Percentiles rank a stretch among this genome's conserved stretches.
Conservation (phyloP, 2,888 invertebrate species). For the Hemistola chrysoprasaria region DNA sequence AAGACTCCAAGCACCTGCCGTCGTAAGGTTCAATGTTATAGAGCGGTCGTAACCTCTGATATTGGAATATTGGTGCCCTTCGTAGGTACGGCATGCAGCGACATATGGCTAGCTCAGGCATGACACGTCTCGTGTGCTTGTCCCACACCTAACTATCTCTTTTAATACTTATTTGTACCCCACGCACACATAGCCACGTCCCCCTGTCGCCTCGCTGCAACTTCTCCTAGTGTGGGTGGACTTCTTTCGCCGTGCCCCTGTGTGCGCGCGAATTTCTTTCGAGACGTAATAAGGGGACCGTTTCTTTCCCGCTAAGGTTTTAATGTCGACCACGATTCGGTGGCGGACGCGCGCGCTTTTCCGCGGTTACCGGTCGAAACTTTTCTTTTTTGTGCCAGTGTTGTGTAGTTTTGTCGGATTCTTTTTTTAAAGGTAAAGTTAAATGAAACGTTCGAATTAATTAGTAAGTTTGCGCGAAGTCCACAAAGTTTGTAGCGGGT, state of each 20-base stretch:
- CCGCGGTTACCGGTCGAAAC: slow-evolving; percentile 67
- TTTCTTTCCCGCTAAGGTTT: slow-evolving; percentile 82
- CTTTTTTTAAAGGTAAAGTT: slow-evolving; percentile 25
- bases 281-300: slow-evolving; percentile 82
- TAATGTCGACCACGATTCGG: slow-evolving; percentile 82
- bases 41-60: slow-evolving; percentile 30
- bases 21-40: neutral
- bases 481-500: slow-evolving; percentile 50
- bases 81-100: slow-evolving; percentile 35
- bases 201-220: slow-evolving; percentile 61
- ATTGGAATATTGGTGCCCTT: slow-evolving; percentile 36
- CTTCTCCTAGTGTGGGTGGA: slow-evolving; percentile 65
- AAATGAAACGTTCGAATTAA: slow-evolving; percentile 45
- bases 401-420: slow-evolving; percentile 19
- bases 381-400: slow-evolving; percentile 45
- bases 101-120: slow-evolving; percentile 51
- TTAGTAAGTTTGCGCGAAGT: slow-evolving; percentile 65
- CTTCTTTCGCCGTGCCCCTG: slow-evolving; percentile 72
- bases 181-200: slow-evolving; percentile 60
- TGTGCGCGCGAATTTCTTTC: slow-evolving; percentile 80
- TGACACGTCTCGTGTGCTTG: slow-evolving; percentile 52
- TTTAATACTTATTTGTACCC: slow-evolving; percentile 79
- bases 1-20: neutral
- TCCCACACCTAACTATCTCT: slow-evolving; percentile 78
- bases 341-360: slow-evolving; percentile 77